These are phyloP conservation scores for Dryas iulia DNA, from an alignment of 1,140 invertebrate species.

Conservation along the genomic window DNA sequence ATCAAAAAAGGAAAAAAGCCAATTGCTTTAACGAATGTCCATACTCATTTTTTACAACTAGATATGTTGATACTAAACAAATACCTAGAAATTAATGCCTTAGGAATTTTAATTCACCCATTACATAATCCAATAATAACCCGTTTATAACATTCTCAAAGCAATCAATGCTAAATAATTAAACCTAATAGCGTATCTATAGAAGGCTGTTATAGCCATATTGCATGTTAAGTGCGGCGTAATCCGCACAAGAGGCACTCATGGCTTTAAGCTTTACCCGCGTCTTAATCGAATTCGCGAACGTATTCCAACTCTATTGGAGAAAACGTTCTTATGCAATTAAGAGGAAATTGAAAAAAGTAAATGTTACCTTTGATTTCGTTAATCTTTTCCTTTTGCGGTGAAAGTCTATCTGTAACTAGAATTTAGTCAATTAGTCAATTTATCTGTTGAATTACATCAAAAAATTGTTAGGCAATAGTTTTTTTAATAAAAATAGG, in stretches of 20 bases:
- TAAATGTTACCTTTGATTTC: no score
- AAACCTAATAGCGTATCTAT: slow-evolving; percentile 4
- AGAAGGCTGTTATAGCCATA: slow-evolving; percentile 11
- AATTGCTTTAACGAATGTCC: no score
- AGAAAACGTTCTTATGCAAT: not conserved
- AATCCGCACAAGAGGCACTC: slow-evolving; percentile 37
- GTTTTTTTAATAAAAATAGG: no score
- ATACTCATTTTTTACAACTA: no score
- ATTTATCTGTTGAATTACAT: no score
- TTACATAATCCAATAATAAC: not conserved
- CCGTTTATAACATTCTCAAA: not conserved
- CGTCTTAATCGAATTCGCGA: slow-evolving; percentile 33
- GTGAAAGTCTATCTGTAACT: no score
- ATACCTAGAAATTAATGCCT: not conserved
- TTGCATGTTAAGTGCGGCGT: slow-evolving; percentile 9
- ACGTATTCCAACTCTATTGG: slow-evolving; percentile 6
- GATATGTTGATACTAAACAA: no score
- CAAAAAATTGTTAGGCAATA: no score
- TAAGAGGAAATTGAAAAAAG: no score
- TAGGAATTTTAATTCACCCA: not conserved
- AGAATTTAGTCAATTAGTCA: no score
- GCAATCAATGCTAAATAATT: slow-evolving; percentile 1
- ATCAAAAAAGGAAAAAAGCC: no score
- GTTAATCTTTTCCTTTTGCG: no score
- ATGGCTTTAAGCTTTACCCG: slow-evolving; percentile 33